Evolutionary conservation across 2,113 vertebrate species (phyloP).

Genomic region (Tenebrosternarchus preto): DNA sequence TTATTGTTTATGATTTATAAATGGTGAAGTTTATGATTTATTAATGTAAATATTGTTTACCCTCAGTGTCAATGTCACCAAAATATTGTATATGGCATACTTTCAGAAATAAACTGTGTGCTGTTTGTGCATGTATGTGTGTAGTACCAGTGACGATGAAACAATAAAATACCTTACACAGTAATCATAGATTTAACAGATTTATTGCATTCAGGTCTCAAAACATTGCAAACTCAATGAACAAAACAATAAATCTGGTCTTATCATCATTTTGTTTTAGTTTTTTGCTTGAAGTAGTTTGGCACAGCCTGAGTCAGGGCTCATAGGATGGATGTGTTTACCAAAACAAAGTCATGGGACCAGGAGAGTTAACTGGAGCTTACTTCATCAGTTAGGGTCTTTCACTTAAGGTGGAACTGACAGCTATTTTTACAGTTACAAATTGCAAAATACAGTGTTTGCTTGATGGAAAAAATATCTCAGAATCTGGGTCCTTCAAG

Average conservation of each 20-base stretch:
- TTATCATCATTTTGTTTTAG: slow-evolving; percentile 39
- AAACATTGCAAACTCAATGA: slow-evolving; percentile 37
- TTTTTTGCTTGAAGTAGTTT: slow-evolving; percentile 13
- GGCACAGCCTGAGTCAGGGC: slow-evolving; percentile 22
- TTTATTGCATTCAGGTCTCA: slow-evolving; percentile 64
- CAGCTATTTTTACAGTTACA: too few relatives aligned
- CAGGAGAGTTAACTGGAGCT: neutral
- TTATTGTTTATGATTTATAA: too few relatives aligned
- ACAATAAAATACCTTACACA: slow-evolving; percentile 27
- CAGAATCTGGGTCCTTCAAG: neutral
- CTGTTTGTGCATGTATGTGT: too few relatives aligned
- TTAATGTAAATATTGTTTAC: neutral
- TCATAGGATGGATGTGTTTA: neutral
- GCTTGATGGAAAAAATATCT: slow-evolving; percentile 19
- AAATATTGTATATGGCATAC: neutral
- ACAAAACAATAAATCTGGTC: slow-evolving; percentile 67
- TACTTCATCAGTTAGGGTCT: too few relatives aligned
- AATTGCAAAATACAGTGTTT: neutral
- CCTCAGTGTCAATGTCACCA: neutral
- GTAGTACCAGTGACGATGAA: neutral
- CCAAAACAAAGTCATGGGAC: slow-evolving; percentile 18
- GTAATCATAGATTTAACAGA: slow-evolving; percentile 57
- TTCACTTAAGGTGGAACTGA: too few relatives aligned
- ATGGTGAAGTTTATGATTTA: too few relatives aligned
- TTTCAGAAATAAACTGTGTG: neutral